phyloP scores from a whole-genome alignment of 2,113 vertebrate genomes.

The Neogale vison region DNA sequence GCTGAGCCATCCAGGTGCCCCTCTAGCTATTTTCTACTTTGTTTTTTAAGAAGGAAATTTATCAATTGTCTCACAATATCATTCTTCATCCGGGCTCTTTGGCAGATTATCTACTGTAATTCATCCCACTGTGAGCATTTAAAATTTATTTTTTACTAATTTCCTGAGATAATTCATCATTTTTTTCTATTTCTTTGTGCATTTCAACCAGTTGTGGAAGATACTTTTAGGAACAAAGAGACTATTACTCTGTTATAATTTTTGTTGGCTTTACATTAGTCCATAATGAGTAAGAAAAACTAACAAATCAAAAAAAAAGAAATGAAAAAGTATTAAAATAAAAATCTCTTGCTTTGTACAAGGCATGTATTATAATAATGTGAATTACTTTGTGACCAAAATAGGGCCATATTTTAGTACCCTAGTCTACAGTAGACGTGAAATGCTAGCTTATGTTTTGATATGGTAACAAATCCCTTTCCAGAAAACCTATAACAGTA shows the following conservation, averaged over 20 bases:
- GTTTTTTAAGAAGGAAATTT: neutral
- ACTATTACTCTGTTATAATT: neutral
- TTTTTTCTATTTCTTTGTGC: neutral
- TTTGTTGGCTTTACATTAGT: neutral
- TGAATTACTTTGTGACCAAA: neutral
- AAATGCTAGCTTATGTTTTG: neutral
- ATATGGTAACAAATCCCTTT: neutral
- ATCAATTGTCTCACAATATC: neutral
- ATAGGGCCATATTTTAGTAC: neutral
- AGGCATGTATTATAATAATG: neutral
- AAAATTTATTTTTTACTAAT: neutral
- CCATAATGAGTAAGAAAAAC: neutral
- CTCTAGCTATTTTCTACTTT: neutral
- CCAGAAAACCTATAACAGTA: neutral
- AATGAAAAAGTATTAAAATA: neutral
- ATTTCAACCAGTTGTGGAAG: neutral
- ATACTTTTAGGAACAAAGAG: neutral
- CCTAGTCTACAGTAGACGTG: neutral
- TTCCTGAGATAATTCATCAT: neutral
- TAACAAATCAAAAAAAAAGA: neutral
- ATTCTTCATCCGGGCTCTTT: neutral
- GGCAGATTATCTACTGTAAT: neutral
- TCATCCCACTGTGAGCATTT: neutral
- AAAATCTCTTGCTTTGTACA: neutral
- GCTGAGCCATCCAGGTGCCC: no score